These are phyloP conservation scores for Pygoscelis adeliae DNA, from an alignment of 2,113 vertebrate genomes.

Conservation along the genomic window DNA sequence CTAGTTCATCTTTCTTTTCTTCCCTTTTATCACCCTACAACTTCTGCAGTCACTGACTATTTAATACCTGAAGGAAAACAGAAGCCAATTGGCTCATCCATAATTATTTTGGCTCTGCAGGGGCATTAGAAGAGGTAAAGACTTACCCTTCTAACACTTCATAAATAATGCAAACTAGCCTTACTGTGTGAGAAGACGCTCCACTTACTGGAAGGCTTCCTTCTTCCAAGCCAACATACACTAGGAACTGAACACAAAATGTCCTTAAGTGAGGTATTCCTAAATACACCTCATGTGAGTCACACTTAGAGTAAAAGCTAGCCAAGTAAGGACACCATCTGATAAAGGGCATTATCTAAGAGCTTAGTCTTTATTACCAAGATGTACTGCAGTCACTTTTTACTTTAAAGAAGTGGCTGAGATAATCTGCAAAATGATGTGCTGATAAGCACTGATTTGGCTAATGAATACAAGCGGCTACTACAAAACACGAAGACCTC, in stretches of 20 bases:
- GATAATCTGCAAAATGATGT: not conserved
- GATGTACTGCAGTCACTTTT: not conserved
- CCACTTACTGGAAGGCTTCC: not conserved
- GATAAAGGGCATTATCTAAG: not conserved
- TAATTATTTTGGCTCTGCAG: not conserved
- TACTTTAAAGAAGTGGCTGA: not conserved
- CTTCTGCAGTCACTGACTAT: not conserved
- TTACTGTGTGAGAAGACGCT: not conserved
- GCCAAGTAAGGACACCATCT: not conserved
- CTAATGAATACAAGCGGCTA: not conserved
- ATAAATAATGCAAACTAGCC: not conserved
- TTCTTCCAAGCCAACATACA: not conserved
- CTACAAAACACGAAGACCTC: not conserved
- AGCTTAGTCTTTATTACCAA: not conserved
- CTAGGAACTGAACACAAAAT: not conserved
- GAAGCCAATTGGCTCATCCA: not conserved
- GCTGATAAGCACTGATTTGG: not conserved
- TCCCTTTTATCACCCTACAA: not conserved
- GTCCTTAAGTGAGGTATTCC: not conserved
- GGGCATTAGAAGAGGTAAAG: not conserved
- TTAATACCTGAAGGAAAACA: not conserved
- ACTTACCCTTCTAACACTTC: not conserved
- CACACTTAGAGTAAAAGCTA: not conserved
- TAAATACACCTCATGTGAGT: not conserved
- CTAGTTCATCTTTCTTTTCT: not conserved